These are phyloP conservation scores for Rallus crepitans DNA, from an alignment of 2,797 vertebrate species.

Conservation along the genomic window DNA sequence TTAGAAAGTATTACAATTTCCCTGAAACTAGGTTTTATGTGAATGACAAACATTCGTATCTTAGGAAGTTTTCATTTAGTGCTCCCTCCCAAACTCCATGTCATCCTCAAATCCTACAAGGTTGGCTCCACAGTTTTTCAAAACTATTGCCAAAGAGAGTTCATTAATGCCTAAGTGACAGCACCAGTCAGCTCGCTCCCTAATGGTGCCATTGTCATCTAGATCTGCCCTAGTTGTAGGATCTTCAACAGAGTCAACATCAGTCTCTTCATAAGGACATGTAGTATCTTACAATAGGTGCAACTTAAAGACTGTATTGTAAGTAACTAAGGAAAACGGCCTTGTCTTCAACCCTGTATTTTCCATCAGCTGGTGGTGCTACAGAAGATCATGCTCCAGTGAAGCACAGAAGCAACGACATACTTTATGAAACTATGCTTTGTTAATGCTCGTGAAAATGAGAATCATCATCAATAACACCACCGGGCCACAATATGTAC, in stretches of 20 bases:
- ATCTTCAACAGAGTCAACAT: not conserved
- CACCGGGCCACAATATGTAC: not conserved
- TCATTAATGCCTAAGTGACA: not conserved
- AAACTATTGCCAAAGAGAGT: not conserved
- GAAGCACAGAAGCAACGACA: slow-evolving; percentile 7
- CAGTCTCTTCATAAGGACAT: not conserved
- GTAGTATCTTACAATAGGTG: not conserved
- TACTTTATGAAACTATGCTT: not conserved
- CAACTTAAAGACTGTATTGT: not conserved
- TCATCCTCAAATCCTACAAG: not conserved
- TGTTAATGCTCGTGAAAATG: not conserved
- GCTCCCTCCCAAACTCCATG: not conserved
- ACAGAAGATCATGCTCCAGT: slow-evolving; percentile 7
- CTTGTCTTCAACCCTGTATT: not conserved
- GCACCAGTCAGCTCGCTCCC: not conserved
- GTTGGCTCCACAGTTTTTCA: not conserved
- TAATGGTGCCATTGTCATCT: not conserved
- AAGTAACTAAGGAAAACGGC: not conserved
- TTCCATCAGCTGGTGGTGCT: slow-evolving; percentile 3
- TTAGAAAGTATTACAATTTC: not conserved
- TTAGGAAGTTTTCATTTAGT: not conserved
- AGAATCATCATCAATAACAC: not conserved
- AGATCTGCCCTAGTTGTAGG: not conserved
- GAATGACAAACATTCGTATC: not conserved
- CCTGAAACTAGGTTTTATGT: not conserved